Base-by-base conservation (phyloP, 1,140 invertebrate species). In the Procambarus clarkii region DNA sequence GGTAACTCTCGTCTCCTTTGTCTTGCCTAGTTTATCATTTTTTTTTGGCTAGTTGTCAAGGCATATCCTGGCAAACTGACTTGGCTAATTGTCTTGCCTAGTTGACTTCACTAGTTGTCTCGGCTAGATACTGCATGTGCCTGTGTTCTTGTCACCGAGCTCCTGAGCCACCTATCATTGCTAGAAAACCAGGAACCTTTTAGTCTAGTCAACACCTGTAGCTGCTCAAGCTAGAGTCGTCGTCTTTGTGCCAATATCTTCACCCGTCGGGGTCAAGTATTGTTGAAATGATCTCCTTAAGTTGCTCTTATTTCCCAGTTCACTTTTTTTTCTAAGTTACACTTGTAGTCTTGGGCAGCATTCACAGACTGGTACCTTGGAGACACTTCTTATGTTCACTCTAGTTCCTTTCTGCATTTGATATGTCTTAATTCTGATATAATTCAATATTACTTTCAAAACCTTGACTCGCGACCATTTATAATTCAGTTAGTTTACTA, bases 101-200 rank as follows among this genome's bases (percentile, higher is more conserved):
- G 50, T 45, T 50, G 34, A 80, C 86, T 77, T 89, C 60, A 64
- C 44, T 89, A 82, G 87, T 45, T 50, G 34, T 88, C 86, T 77
- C 82, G 79, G 79, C 44, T 89, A 82, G 87, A 50, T 89, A 24
- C 79, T 74, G 64, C 79, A 71, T 89, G 85, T 58, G 44, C 45
- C 76, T 78, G 74, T 45, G 85, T 21, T 87, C 50, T 21, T 54
- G 60, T 21, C 48, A 82, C 45, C 64, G n/a, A 45, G 34, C 58
- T 83, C 34, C 58, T 50, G 15, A 83, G 58, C 81, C 81, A 24
- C 80, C 80, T 11, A n/a, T 54, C 80, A 34, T 46, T 82, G 48
- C 18, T 79, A 82, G 80, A 60, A 54, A 34, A 58, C 54, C 44
- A 4, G 64, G 64, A 69, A 21, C 64, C 34, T 34, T 21, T 69